Evolutionary conservation across 2,888 invertebrate genomes (phyloP), one percentile per base, ranked within the genome.

Genomic region (Lamproptera curius): DNA sequence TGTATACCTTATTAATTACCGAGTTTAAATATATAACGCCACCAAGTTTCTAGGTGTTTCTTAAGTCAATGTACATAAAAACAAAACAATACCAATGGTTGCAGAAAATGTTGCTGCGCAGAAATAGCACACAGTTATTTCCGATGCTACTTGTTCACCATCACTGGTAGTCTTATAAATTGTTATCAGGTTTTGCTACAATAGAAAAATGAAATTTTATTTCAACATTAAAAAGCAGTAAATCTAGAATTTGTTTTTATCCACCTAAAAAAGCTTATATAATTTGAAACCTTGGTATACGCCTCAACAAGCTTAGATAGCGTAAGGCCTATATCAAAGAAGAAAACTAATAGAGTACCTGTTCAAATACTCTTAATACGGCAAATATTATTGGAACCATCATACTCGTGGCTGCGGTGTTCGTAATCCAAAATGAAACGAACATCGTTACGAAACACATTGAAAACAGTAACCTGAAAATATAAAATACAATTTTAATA

Each of bases 341-440:
- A n/a, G n/a, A n/a, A n/a, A n/a, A n/a, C n/a, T 2, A 28, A 28
- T 28, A 28, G 64, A 80, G 80, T 65, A 92, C 92, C 53, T 90
- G 78, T 81, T 94, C 93, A 40, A 96, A 88, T 59, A 96, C 95
- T 59, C 90, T 89, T 1, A 96, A 77, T 1, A 96, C 90, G 1
- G 95, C 95, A 59, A 94, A 92, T 40, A 93, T 92, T 53, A 96
- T 96, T 0, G 96, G 96, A 44, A 95, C 91, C 95, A 96, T 95
- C 94, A 96, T 95, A 0, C 94, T 94, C 0, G 94, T 92, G 2
- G 94, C 94, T 2, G 96, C 95, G 0, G 95, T 95, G 73, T 96
- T 96, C 14, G 94, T 94, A 55, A 96, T 94, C 96, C 95, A 96
- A 95, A 96, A 95, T 0, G 95, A 95, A 42, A 95, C 89, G 59